phyloP scores from a whole-genome alignment of 2,888 invertebrate species.

The Charanyca ferruginea region DNA sequence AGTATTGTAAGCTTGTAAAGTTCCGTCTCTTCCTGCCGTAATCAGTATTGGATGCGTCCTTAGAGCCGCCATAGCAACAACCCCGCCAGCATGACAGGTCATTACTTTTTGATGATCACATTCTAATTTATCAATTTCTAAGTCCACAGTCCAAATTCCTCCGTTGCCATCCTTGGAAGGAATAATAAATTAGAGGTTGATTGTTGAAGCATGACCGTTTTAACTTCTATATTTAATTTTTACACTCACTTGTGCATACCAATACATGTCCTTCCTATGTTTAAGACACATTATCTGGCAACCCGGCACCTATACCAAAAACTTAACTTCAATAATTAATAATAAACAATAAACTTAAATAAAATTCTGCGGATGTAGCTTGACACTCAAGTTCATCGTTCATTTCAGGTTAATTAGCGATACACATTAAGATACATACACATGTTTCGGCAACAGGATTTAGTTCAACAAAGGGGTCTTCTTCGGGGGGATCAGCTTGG shows the following conservation, averaged over 20 bases:
- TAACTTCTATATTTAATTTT: background rate
- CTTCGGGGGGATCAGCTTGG: conserved; percentile 95
- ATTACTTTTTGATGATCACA: conserved; percentile 88
- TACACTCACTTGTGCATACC: conserved; percentile 95
- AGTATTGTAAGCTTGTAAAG: conserved; percentile 94
- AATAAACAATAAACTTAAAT: no score
- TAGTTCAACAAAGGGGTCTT: conserved; percentile 95
- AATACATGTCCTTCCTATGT: conserved; percentile 88
- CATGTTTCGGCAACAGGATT: conserved; percentile 96
- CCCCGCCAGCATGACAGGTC: conserved; percentile 94
- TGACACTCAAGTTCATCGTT: no score
- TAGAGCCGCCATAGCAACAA: conserved; percentile 93
- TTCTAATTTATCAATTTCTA: conserved; percentile 86
- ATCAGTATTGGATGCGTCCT: conserved; percentile 93
- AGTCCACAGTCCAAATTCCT: conserved; percentile 91
- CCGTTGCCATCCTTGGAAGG: conserved; percentile 95
- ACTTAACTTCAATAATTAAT: background rate
- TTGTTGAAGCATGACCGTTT: background rate
- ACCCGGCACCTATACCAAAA: conserved; percentile 79
- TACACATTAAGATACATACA: conserved; percentile 71
- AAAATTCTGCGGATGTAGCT: no score
- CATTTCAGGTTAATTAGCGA: background rate
- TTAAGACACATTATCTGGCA: conserved; percentile 87
- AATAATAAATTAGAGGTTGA: conserved; percentile 13
- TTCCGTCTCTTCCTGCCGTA: conserved; percentile 94